Percentiles rank a stretch among this genome's conserved stretches.
Evolutionary conservation across 2,888 invertebrate species (phyloP).

Genomic region (Tetragonisca angustula): DNA sequence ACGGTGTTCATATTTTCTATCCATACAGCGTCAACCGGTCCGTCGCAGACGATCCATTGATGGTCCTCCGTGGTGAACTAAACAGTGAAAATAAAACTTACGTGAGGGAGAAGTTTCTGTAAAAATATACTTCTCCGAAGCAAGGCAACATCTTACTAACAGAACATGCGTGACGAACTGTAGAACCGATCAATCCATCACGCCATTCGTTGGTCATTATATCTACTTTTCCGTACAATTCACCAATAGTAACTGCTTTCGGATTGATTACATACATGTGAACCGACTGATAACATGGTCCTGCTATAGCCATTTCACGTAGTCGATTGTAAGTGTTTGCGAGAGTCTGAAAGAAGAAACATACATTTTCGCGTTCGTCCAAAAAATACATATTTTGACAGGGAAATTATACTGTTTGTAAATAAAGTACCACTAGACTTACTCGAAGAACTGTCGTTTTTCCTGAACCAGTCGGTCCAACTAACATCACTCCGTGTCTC

Average conservation of each 20-base stretch:
- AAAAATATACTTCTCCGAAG: too few species aligned
- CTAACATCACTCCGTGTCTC: constrained; percentile 96
- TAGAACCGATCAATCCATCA: constrained; percentile 92
- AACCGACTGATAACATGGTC: constrained; percentile 89
- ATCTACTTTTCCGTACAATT: constrained; percentile 95
- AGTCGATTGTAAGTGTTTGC: constrained; percentile 89
- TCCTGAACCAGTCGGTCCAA: constrained; percentile 95
- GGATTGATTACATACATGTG: constrained; percentile 93
- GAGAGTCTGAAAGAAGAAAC: constrained; percentile 86
- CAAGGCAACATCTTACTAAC: constrained; percentile 77
- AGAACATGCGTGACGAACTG: constrained; percentile 87
- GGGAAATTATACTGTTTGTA: not conserved
- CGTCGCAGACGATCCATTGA: constrained; percentile 96
- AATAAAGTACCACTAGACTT: constrained; percentile 66
- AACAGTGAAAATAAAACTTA: not conserved
- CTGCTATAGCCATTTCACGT: constrained; percentile 85
- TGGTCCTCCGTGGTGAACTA: constrained; percentile 88
- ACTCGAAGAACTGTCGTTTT: constrained; percentile 92
- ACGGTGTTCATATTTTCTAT: constrained; percentile 97
- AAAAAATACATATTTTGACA: not conserved
- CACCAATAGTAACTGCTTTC: constrained; percentile 94
- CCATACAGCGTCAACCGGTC: constrained; percentile 97
- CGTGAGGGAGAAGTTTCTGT: not conserved
- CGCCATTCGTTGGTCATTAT: constrained; percentile 94
- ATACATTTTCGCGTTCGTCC: not conserved